Evolutionary conservation across 92 coral and sea anemone genomes (phyloP).

Genomic region (Paragorgia papillata): DNA sequence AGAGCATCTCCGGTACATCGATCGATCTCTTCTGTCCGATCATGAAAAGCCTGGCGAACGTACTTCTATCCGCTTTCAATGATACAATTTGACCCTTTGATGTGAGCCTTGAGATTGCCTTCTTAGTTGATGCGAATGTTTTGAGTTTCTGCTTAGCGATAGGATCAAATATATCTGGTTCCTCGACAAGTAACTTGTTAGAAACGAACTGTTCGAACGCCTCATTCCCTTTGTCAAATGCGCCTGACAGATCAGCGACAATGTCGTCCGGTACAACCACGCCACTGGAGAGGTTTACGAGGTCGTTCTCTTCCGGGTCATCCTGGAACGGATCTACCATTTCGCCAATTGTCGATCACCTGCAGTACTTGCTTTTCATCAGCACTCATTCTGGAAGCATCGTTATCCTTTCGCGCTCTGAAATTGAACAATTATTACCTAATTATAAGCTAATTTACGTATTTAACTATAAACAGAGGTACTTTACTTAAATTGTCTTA

Average conservation of each 20-base stretch:
- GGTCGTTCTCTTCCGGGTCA: slow-evolving; percentile 19
- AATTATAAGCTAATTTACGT: slow-evolving; percentile 15
- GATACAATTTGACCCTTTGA: slow-evolving; percentile 36
- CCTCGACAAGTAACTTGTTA: slow-evolving; percentile 28
- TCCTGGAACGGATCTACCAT: slow-evolving; percentile 23
- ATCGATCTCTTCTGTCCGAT: slow-evolving; percentile 8
- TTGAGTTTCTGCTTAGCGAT: slow-evolving; percentile 28
- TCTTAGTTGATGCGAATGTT: slow-evolving; percentile 21
- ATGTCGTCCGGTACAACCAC: slow-evolving; percentile 25
- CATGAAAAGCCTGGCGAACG: slow-evolving; percentile 5
- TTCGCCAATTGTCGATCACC: slow-evolving; percentile 23
- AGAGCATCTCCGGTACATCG: slow-evolving; percentile 18
- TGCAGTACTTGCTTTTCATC: slow-evolving; percentile 30
- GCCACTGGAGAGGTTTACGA: slow-evolving; percentile 36
- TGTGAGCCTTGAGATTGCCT: slow-evolving; percentile 2
- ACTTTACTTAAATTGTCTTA: slow-evolving; percentile 11
- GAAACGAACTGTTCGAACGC: slow-evolving; percentile 29
- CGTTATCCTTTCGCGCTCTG: slow-evolving; percentile 34
- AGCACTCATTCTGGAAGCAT: slow-evolving; percentile 33
- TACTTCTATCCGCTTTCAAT: slow-evolving; percentile 20
- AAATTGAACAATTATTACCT: slow-evolving; percentile 16
- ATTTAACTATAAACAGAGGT: slow-evolving; percentile 26
- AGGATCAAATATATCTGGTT: slow-evolving; percentile 30
- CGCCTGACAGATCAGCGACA: slow-evolving; percentile 18
- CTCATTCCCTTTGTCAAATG: slow-evolving; percentile 40